phyloP scores from a whole-genome alignment of 2,113 vertebrate genomes.

The Oostethus manadensis region DNA sequence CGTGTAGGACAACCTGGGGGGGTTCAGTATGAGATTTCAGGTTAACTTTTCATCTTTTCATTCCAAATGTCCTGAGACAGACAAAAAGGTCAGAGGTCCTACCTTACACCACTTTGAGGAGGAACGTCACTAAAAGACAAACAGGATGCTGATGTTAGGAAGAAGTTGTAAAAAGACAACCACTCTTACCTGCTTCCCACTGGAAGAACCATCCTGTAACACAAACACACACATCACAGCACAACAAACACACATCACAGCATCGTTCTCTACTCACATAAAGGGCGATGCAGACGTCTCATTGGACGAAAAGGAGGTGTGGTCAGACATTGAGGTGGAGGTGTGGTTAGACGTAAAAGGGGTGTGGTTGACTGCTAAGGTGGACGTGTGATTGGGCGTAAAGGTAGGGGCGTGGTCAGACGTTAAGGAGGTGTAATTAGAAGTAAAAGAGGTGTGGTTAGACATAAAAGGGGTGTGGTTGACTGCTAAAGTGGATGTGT shows the following conservation, averaged over 20 bases:
- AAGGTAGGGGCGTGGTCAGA: too few species aligned
- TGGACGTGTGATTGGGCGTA: too few species aligned
- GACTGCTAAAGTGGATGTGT: too few species aligned
- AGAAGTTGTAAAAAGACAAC: too few species aligned
- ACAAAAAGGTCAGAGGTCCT: too few species aligned
- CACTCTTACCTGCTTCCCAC: not conserved
- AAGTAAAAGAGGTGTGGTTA: too few species aligned
- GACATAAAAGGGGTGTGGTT: not conserved
- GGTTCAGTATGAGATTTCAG: not conserved
- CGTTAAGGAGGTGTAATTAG: not conserved
- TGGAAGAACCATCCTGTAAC: not conserved
- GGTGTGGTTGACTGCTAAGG: too few species aligned
- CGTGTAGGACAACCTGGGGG: accelerated
- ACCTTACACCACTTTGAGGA: too few species aligned
- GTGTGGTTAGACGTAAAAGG: not conserved
- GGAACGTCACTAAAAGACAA: too few species aligned
- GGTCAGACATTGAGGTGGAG: not conserved
- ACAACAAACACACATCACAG: not conserved
- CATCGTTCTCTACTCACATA: too few species aligned
- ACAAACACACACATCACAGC: not conserved
- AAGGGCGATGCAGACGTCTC: not conserved
- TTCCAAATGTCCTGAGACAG: not conserved
- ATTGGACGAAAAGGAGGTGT: not conserved
- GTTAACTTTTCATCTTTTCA: too few species aligned
- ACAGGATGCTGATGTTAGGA: too few species aligned